A percentile compares a stretch with the other conserved stretches of the same genome.
Evolutionary conservation across 2,888 invertebrate species (phyloP).

Genomic region (Tupiocoris notatus): DNA sequence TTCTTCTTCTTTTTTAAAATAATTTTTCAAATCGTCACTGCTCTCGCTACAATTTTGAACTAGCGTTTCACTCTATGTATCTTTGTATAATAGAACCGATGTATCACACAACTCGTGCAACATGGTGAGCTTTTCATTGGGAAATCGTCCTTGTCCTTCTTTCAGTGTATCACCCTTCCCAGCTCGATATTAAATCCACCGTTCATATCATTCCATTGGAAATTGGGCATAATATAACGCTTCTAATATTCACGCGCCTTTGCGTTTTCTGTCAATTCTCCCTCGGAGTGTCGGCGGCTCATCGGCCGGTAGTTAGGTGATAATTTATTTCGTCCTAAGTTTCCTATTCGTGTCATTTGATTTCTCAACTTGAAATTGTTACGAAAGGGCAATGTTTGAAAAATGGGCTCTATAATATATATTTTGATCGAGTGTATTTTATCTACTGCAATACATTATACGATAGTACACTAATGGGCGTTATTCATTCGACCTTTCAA

Average conservation of each 20-base stretch:
- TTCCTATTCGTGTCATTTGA: background rate
- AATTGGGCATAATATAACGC: background rate
- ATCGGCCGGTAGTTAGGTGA: background rate
- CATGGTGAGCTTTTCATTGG: too few relatives aligned
- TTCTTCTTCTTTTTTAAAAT: too few relatives aligned
- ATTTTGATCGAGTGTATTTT: conserved; percentile 45
- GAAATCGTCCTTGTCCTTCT: too few relatives aligned
- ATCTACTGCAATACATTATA: conserved; percentile 41
- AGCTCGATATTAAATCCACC: too few relatives aligned
- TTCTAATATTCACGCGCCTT: background rate
- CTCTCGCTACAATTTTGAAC: too few relatives aligned
- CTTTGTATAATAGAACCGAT: too few relatives aligned
- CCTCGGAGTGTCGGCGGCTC: background rate
- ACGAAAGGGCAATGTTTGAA: background rate
- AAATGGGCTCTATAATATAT: conserved; percentile 27
- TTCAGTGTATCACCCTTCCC: too few relatives aligned
- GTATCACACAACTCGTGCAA: too few relatives aligned
- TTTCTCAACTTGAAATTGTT: background rate
- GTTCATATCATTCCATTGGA: background rate
- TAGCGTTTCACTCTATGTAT: too few relatives aligned
- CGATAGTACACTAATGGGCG: conserved; percentile 8
- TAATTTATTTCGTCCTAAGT: background rate
- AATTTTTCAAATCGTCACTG: too few relatives aligned
- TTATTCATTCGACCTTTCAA: background rate
- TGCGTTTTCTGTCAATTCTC: background rate